These are phyloP conservation scores for Drosophila guanche DNA, from an alignment of 1,140 invertebrate genomes.

Conservation along the genomic window DNA sequence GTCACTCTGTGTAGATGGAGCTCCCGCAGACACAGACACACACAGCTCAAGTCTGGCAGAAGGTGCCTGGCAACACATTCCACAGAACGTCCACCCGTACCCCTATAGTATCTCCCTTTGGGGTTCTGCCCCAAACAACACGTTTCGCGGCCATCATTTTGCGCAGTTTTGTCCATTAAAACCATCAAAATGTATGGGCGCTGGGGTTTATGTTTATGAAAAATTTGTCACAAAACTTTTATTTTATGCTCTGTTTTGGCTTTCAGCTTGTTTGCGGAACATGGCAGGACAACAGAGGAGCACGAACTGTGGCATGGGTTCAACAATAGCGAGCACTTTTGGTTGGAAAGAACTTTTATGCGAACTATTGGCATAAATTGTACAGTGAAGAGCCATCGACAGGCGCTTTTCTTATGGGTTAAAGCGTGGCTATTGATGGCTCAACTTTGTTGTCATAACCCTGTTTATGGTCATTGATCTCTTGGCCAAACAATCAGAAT, in stretches of 20 bases:
- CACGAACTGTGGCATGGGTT: too few species aligned
- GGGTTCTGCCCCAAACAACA: conserved; percentile 42
- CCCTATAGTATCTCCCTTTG: conserved; percentile 1
- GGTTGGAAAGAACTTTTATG: too few species aligned
- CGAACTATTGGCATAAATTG: too few species aligned
- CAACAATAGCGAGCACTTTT: too few species aligned
- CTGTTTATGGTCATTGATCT: too few species aligned
- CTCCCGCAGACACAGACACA: background rate
- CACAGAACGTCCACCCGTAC: conserved; percentile 35
- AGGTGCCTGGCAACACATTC: conserved; percentile 79
- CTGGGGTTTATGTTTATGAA: conserved; percentile 74
- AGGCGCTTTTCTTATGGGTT: too few species aligned
- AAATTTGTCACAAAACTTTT: conserved; percentile 63
- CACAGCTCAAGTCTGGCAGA: conserved; percentile 45
- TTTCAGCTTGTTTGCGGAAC: conserved; percentile 7
- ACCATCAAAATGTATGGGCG: conserved; percentile 77
- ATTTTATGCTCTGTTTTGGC: conserved; percentile 45
- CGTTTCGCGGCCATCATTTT: conserved; percentile 78
- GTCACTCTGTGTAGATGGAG: conserved; percentile 18
- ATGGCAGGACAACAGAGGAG: too few species aligned
- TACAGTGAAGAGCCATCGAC: too few species aligned
- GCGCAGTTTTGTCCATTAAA: conserved; percentile 79
- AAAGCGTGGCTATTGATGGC: too few species aligned
- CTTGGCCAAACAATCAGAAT: too few species aligned
- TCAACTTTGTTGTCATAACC: too few species aligned